Percentiles rank a stretch among this genome's conserved stretches.
phyloP scores from a whole-genome alignment of 2,797 vertebrate species.

The Macropus fuliginosus region DNA sequence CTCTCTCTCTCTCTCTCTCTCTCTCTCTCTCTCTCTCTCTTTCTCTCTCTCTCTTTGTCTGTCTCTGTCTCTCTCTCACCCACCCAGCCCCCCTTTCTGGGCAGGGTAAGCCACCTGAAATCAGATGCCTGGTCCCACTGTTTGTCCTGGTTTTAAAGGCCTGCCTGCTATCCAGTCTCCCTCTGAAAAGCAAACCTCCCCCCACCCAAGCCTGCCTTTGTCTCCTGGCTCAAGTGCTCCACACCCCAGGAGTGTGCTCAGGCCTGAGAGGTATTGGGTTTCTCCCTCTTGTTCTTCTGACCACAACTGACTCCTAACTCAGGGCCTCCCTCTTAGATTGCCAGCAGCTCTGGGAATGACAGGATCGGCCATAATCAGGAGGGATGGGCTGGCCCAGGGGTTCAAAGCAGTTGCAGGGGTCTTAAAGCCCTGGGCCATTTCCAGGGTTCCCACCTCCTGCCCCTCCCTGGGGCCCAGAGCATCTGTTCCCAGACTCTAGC shows the following conservation, averaged over 20 bases:
- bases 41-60: no score
- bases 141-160: neutral
- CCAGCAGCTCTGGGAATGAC: neutral
- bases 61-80: neutral
- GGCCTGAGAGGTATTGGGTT: neutral
- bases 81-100: neutral
- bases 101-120: neutral
- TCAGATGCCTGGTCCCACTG: neutral
- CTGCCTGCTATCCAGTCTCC: neutral
- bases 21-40: neutral
- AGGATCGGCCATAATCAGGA: neutral
- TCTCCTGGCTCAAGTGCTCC: neutral
- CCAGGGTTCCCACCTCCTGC: neutral
- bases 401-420: neutral
- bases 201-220: neutral
- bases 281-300: neutral
- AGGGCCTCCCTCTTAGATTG: neutral
- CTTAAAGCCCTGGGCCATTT: neutral
- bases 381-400: neutral
- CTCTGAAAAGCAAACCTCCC: conserved; percentile 6
- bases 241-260: neutral
- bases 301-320: neutral
- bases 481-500: neutral
- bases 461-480: neutral
- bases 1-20: no score